phyloP scores from a whole-genome alignment of 2,888 invertebrate genomes.

The Brachyopa scutellaris region DNA sequence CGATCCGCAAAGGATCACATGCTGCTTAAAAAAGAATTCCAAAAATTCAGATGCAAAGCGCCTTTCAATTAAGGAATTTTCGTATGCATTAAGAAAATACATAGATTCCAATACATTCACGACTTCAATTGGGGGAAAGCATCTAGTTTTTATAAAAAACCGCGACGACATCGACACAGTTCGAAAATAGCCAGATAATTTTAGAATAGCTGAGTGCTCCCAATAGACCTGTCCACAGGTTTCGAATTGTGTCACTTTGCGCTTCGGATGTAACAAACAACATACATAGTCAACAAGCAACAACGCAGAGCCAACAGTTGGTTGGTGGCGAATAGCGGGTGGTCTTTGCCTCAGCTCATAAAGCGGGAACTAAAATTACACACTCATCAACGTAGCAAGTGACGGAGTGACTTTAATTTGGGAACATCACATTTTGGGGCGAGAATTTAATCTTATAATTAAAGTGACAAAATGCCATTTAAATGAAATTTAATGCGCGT shows the following conservation, averaged over 20 bases:
- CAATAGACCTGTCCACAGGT: slow-evolving; percentile 51
- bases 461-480: slow-evolving; percentile 17
- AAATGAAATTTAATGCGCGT: slow-evolving; percentile 25
- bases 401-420: slow-evolving; percentile 15
- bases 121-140: slow-evolving; percentile 1
- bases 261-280: neutral
- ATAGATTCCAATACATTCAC: neutral
- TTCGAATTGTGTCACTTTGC: slow-evolving; percentile 61
- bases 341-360: slow-evolving; percentile 15
- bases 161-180: slow-evolving; percentile 67
- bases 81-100: neutral
- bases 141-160: slow-evolving; percentile 19
- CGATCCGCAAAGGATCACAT: neutral
- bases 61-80: slow-evolving; percentile 25
- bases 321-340: slow-evolving; percentile 46
- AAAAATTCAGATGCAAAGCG: neutral
- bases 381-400: neutral
- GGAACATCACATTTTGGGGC: slow-evolving; percentile 11
- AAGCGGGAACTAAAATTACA: slow-evolving; percentile 51
- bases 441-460: slow-evolving; percentile 30
- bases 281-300: too few relatives aligned
- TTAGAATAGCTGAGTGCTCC: slow-evolving; percentile 49
- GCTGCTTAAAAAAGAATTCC: neutral
- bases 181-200: slow-evolving; percentile 61
- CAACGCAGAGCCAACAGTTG: slow-evolving; percentile 63